Percentiles rank a stretch among this genome's conserved stretches.
Conservation (phyloP, 2,797 vertebrate species). For the Hippocampus kuda region DNA sequence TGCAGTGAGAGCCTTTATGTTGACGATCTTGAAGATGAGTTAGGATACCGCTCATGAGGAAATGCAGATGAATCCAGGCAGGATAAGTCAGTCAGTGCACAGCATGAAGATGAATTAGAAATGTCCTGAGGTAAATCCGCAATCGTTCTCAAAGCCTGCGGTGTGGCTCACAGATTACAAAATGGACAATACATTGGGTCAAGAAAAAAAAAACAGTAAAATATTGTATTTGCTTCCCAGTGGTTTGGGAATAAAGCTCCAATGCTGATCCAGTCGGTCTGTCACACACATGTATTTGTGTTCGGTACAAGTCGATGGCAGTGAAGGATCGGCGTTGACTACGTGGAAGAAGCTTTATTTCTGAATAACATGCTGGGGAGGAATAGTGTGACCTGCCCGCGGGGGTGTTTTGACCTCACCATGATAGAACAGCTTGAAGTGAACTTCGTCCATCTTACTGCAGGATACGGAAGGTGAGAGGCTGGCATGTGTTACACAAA, state of each 20-base stretch:
- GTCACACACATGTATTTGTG: background rate
- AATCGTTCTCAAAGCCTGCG: background rate
- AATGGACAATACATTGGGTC: too few relatives aligned
- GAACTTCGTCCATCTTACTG: conserved; percentile 72
- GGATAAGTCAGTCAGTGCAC: background rate
- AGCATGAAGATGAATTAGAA: background rate
- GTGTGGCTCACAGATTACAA: background rate
- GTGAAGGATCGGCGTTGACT: background rate
- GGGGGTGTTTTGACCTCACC: conserved; percentile 61
- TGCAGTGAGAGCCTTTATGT: conserved; percentile 2
- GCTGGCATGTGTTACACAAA: conserved; percentile 73
- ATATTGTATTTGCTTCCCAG: background rate
- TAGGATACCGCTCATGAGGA: conserved; percentile 1
- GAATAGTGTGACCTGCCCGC: background rate
- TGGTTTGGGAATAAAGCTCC: background rate
- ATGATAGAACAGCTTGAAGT: conserved; percentile 86
- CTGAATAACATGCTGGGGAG: background rate
- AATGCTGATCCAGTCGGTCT: background rate
- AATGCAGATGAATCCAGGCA: background rate
- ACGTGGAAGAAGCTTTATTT: background rate
- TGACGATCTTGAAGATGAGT: conserved; percentile 22
- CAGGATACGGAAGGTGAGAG: conserved; percentile 42
- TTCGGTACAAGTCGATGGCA: background rate
- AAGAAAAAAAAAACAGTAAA: too few relatives aligned
- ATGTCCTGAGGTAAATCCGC: background rate